These are phyloP conservation scores for Pheosia tremula DNA, from an alignment of 2,888 invertebrate genomes.

Conservation along the genomic window DNA sequence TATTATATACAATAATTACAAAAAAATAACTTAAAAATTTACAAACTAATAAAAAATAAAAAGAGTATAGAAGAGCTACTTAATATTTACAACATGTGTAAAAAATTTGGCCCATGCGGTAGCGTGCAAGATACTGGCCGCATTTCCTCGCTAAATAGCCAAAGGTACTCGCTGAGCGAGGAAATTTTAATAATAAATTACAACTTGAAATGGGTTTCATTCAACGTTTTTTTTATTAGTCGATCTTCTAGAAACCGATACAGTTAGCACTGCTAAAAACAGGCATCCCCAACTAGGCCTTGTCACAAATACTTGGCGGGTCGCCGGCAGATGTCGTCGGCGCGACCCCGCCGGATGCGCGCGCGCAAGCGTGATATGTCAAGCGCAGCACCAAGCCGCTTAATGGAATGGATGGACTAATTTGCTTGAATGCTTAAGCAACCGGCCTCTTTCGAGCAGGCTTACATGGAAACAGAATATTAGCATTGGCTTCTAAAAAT, in stretches of 20 bases:
- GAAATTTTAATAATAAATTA: too few species aligned
- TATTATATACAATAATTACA: too few species aligned
- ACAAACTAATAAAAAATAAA: too few species aligned
- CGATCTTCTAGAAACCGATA: not conserved
- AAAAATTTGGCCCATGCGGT: too few species aligned
- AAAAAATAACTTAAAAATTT: too few species aligned
- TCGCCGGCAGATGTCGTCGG: constrained; percentile 46
- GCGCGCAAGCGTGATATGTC: constrained; percentile 69
- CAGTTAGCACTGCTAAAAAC: not conserved
- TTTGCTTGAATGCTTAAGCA: constrained; percentile 10
- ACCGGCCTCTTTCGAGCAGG: constrained; percentile 28
- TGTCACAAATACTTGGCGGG: constrained; percentile 60
- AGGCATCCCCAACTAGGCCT: constrained; percentile 41
- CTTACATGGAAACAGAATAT: not conserved
- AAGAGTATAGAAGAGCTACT: too few species aligned
- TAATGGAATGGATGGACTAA: constrained; percentile 5
- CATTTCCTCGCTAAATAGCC: too few species aligned
- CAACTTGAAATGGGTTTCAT: too few species aligned
- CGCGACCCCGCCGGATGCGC: constrained; percentile 55
- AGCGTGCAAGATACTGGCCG: too few species aligned
- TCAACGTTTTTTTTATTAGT: not conserved
- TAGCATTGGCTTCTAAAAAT: not conserved
- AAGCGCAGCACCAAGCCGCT: constrained; percentile 34
- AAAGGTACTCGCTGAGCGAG: too few species aligned
- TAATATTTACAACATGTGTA: too few species aligned